A percentile compares a stretch with the other conserved stretches of the same genome.
Conservation (phyloP, 2,797 vertebrate genomes). For the Urocyon cinereoargenteus region DNA sequence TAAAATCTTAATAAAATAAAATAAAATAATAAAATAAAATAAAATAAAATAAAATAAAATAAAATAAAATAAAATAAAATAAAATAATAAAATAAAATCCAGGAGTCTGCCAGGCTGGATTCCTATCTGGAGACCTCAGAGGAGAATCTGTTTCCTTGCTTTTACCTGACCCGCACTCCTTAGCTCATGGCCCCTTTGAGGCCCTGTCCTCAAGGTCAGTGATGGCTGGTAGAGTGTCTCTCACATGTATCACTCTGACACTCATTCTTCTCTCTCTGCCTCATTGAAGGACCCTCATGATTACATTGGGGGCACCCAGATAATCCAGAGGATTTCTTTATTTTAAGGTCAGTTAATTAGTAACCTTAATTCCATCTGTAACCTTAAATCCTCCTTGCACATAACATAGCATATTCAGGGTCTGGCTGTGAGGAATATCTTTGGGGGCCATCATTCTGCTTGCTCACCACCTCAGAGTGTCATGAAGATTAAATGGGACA, state of each 20-base stretch:
- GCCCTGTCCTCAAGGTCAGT: background rate
- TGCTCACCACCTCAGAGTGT: background rate
- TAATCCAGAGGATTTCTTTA: constrained; percentile 1
- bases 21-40: too few species aligned
- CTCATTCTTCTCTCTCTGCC: background rate
- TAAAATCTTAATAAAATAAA: too few species aligned
- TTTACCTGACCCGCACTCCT: background rate
- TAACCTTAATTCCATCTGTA: background rate
- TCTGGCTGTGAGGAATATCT: background rate
- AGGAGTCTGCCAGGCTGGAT: background rate
- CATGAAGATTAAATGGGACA: background rate
- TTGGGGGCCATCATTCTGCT: background rate
- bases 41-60: background rate
- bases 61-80: too few species aligned
- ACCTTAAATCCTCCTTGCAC: background rate
- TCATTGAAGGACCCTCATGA: background rate
- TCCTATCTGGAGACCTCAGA: background rate
- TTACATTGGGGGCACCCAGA: too few species aligned
- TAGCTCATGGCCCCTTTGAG: background rate
- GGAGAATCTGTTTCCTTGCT: background rate
- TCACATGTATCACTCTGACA: background rate
- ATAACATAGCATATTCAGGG: background rate
- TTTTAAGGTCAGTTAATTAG: background rate
- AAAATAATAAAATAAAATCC: background rate
- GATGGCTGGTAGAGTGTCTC: background rate